A percentile compares a stretch with the other conserved stretches of the same genome.
Evolutionary conservation across 2,113 vertebrate genomes (phyloP).

Genomic region (Eptesicus fuscus): DNA sequence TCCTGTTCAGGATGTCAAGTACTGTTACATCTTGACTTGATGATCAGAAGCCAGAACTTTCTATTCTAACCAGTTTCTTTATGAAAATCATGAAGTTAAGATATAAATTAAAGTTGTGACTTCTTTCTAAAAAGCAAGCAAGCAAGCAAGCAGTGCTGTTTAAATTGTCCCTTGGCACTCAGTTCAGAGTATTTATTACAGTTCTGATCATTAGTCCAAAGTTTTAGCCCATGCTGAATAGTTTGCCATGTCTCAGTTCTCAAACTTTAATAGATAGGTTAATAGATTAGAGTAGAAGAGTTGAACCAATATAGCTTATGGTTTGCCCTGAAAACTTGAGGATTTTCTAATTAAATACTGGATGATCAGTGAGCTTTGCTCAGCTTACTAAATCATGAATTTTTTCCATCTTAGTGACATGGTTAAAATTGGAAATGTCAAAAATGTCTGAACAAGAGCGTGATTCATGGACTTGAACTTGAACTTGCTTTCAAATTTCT

Average conservation of each 20-base stretch:
- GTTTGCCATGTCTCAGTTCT: constrained; percentile 34
- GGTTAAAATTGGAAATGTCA: constrained; percentile 79
- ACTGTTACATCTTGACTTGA: constrained; percentile 16
- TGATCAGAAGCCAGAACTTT: constrained; percentile 34
- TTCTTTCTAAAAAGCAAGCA: constrained; percentile 8
- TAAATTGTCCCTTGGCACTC: background rate
- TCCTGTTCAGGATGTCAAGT: constrained; percentile 3
- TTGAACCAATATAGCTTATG: background rate
- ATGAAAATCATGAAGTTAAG: constrained; percentile 32
- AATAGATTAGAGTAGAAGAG: constrained; percentile 46
- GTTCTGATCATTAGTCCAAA: background rate
- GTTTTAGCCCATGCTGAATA: background rate
- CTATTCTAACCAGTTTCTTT: constrained; percentile 46
- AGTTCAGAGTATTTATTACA: background rate
- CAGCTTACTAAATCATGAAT: constrained; percentile 65
- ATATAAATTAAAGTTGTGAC: constrained; percentile 29
- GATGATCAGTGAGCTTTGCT: constrained; percentile 13
- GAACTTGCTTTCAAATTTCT: constrained; percentile 69
- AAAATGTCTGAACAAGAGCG: constrained; percentile 42
- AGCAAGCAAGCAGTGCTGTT: background rate
- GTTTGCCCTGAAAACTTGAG: constrained; percentile 55
- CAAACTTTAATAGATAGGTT: constrained; percentile 18
- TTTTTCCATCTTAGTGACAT: constrained; percentile 65
- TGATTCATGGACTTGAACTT: constrained; percentile 67
- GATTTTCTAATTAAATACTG: constrained; percentile 60